Evolutionary conservation across 2,888 invertebrate genomes (phyloP).

Genomic region (Synergus itoensis): DNA sequence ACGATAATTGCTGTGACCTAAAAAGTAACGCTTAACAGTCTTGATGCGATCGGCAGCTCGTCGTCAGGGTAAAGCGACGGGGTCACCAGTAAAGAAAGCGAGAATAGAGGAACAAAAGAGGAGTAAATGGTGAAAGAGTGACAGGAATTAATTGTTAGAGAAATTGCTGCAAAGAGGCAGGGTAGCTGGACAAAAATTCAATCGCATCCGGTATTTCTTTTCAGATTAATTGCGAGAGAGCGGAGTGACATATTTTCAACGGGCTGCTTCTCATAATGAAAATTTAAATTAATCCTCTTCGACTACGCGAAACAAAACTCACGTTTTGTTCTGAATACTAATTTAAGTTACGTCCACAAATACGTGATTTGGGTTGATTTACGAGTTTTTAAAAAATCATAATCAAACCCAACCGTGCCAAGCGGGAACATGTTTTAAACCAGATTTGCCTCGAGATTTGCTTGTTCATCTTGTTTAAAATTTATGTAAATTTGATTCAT

Average conservation of each 20-base stretch:
- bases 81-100: not conserved
- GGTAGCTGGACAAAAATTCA: slow-evolving; percentile 25
- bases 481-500: slow-evolving; percentile 25
- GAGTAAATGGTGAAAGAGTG: not conserved
- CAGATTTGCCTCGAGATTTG: too few relatives aligned
- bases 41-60: slow-evolving; percentile 57
- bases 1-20: slow-evolving; percentile 68
- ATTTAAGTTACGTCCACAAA: slow-evolving; percentile 25
- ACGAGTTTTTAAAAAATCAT: slow-evolving; percentile 24
- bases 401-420: slow-evolving; percentile 3
- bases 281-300: slow-evolving; percentile 31
- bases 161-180: not conserved
- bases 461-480: not conserved
- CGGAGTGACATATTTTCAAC: slow-evolving; percentile 7
- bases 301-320: slow-evolving; percentile 19
- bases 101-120: slow-evolving; percentile 4
- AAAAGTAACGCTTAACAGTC: slow-evolving; percentile 63
- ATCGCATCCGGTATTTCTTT: slow-evolving; percentile 7
- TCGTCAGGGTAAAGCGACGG: slow-evolving; percentile 15
- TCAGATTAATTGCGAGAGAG: slow-evolving; percentile 20
- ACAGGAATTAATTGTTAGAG: not conserved
- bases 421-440: not conserved
- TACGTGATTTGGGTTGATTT: slow-evolving; percentile 31
- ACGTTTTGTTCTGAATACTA: slow-evolving; percentile 35
- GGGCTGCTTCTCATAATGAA: slow-evolving; percentile 26